Evolutionary conservation across 2,888 invertebrate species (phyloP), one percentile per base, ranked within the genome.

Genomic region (Endomychus coccineus): DNA sequence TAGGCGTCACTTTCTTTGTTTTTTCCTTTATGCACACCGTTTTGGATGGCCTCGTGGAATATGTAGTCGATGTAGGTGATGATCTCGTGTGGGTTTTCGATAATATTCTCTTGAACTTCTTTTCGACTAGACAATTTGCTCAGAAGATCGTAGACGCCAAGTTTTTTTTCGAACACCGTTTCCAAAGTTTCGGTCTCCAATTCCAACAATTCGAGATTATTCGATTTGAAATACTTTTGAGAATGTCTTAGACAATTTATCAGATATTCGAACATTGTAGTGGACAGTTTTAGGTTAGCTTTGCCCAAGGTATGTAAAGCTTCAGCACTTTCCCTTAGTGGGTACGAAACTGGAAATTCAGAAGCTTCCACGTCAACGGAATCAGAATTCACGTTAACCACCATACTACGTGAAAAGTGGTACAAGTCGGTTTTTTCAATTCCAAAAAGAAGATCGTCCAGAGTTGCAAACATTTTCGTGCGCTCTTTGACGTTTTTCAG

Each of bases 51-150:
- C 29, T 41, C 52, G 19, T 44, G 38, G 10, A 75, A 61, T 46
- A 70, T 67, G 39, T 66, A 56, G 52, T 70, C 64, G 27, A 75
- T 63, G 45, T 74, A 75, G 36, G 65, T 55, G 2, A 73, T 52
- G 3, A 75, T 64, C 43, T 65, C 58, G 6, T 52, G 44, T 3
- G 74, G 71, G 44, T 69, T 64, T 12, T 58, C 53, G 53, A 66
- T 72, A 23, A 76, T 57, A 33, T 59, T 50, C 31, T 55, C 54
- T 23, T 70, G 61, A 16, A 74, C 58, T 50, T 64, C 64, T 34
- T 67, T 61, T 42, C 66, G 64, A 37, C 66, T 66, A 2, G 72
- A 62, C 53, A 77, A 62, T 49, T 70, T 68, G 37, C 71, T 68
- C 13, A 77, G 60, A 24, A 74, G 45, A 37, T 71, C 70, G 21